Percentiles rank a stretch among this genome's conserved stretches.
Evolutionary conservation across 2,113 vertebrate species (phyloP).

Genomic region (Hippocampus comes): DNA sequence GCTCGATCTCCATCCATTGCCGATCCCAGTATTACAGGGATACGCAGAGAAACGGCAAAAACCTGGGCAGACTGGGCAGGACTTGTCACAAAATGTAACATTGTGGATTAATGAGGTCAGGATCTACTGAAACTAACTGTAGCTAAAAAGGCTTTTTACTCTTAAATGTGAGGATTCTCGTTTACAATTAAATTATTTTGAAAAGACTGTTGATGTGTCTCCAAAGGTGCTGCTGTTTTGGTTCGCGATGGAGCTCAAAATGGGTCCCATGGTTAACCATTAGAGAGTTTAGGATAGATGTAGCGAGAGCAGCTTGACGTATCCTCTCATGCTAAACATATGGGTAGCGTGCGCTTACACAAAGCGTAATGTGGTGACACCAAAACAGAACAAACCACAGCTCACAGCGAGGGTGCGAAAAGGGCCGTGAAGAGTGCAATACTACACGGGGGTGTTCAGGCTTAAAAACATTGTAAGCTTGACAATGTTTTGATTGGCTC

Average conservation of each 20-base stretch:
- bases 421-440: constrained; percentile 29
- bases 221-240: neutral
- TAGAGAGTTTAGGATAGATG: neutral
- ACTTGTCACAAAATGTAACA: no score
- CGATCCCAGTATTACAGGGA: no score
- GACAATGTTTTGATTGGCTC: neutral
- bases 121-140: no score
- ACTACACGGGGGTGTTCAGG: constrained; percentile 6
- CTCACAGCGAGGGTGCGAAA: constrained; percentile 34
- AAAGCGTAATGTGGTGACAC: constrained; percentile 15
- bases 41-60: no score
- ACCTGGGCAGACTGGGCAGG: no score
- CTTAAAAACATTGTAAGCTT: neutral
- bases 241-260: neutral
- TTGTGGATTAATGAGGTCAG: no score
- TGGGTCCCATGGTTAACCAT: neutral
- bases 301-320: constrained; percentile 22
- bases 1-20: no score
- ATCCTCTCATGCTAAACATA: constrained; percentile 53
- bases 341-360: constrained; percentile 39
- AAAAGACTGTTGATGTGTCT: neutral
- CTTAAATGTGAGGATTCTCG: no score
- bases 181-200: neutral
- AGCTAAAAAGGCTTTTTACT: no score
- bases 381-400: constrained; percentile 29